Evolutionary conservation across 2,888 invertebrate species (phyloP), one percentile per base, ranked within the genome.

Genomic region (Bibio marci): DNA sequence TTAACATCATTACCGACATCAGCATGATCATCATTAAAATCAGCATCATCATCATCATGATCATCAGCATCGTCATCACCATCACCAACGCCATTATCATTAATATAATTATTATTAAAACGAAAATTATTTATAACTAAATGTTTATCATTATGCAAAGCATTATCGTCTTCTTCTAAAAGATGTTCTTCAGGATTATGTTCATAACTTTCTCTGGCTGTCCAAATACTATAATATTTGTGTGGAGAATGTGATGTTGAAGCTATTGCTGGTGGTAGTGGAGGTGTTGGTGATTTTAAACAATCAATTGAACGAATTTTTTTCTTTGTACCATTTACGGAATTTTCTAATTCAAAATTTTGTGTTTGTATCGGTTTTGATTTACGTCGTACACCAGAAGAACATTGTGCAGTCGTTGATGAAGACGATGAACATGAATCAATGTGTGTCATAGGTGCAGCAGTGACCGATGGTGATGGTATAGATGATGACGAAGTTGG

Each of bases 231-330:
- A 22, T 55, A 56, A 12, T 48, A 45, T 19, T 49, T 52, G 3
- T 54, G 41, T 4, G 26, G 42, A 13, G 22, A 14, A 45, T 30
- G 17, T 28, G 26, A 39, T 30, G 36, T 36, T 37, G 70, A 70
- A 42, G 68, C 40, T 38, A 28, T 38, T 39, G 1, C 40, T 38
- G 31, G 37, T 39, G 2, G 41, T 41, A 41, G 39, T 46, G 27
- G 19, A 31, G 15, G 39, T 35, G 34, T 38, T 41, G 70, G 70
- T 43, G 69, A 67, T 52, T 67, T 68, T 45, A 65, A 58, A 25
- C 62, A 66, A 43, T 63, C 63, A 49, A 66, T 65, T 32, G 64
- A 55, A 50, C 71, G 69, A 22, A 70, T 63, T 60, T 77, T 78
- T 56, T 75, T 78, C 53, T 76, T 78, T 11, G 71, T 70, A 28